Evolutionary conservation across 2,888 invertebrate species (phyloP), one percentile per base, ranked within the genome.

Genomic region (Cheilosia scutellata): DNA sequence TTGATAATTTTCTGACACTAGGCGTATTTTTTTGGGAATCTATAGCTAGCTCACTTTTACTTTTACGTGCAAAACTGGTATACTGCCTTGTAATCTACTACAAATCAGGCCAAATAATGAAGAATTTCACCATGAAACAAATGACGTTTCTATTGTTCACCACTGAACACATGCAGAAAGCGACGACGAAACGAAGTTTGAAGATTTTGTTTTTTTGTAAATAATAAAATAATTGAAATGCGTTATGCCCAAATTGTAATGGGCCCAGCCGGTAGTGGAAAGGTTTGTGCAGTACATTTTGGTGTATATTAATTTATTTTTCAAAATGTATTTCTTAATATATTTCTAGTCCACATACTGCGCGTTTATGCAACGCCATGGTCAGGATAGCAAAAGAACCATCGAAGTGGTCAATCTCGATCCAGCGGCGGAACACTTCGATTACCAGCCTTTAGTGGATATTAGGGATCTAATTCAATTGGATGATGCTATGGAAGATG

Each of bases 401-500:
- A 94, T 98, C 13, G 95, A 97, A 87, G 96, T 99, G 0, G 96
- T 99, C 0, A 99, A 99, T 93, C 93, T 99, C 80, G 99, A 99
- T 92, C 99, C 99, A 0, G 99, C 99, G 0, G 99, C 99, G 0
- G 99, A 99, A 92, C 94, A 96, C 91, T 99, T 99, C 93, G 96
- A 96, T 89, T 99, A 99, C 90, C 94, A 96, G 76, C 97, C 98
- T 0, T 90, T 96, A 9, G 96, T 96, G 4, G 97, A 98, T 91
- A 96, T 98, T 87, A 93, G 97, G 65, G 97, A 99, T 92, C 93
- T 99, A 70, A 98, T 99, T 89, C 96, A 97, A 86, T 94, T 99
- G 0, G 98, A 98, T 87, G 99, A 99, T 94, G 98, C 96, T 0
- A 98, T 99, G 98, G 98, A 99, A 91, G 98, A 98, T 92, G 96